A percentile compares a stretch with the other conserved stretches of the same genome.
Conservation (phyloP, 2,113 vertebrate species). For the Rafetus swinhoei region DNA sequence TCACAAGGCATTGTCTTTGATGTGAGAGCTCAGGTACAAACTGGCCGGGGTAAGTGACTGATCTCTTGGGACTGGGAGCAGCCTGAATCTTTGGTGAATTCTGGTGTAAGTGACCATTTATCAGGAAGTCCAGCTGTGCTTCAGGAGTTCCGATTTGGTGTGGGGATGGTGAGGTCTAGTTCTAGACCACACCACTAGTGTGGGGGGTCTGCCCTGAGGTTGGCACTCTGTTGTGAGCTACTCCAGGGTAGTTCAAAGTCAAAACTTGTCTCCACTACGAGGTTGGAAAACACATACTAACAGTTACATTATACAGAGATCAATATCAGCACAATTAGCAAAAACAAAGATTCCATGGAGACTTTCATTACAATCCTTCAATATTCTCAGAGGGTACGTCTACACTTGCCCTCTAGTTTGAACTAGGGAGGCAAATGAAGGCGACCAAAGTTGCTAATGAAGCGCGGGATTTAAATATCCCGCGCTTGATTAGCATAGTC, state of each 20-base stretch:
- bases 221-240: background rate
- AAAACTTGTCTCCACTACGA: fast-evolving
- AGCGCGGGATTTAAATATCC: no score
- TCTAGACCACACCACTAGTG: no score
- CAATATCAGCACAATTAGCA: background rate
- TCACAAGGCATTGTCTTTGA: background rate
- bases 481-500: no score
- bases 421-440: no score
- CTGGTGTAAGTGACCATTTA: background rate
- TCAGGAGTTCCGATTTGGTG: no score
- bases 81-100: background rate
- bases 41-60: background rate
- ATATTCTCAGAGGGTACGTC: background rate
- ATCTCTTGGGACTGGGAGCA: no score
- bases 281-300: background rate
- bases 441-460: no score
- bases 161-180: no score
- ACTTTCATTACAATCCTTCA: background rate
- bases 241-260: fast-evolving
- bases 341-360: background rate
- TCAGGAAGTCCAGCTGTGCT: no score
- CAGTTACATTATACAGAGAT: background rate
- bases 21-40: background rate
- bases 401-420: no score
- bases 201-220: no score